Evolutionary conservation across 2,113 vertebrate species (phyloP), one percentile per base, ranked within the genome.

Genomic region (Aegypius monachus): DNA sequence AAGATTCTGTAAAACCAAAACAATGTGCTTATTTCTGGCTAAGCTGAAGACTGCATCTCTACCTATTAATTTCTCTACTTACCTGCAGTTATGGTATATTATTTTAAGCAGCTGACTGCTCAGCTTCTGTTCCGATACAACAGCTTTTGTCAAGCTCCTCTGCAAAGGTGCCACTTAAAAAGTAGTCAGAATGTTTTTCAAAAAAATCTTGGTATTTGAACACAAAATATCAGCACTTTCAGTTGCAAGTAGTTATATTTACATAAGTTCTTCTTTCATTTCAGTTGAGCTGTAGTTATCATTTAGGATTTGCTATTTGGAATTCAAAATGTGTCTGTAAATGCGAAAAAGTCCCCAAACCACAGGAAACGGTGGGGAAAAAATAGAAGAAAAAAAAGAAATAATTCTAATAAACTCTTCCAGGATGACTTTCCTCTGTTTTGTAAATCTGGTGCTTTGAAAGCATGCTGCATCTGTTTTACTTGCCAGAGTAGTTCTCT

Each of bases 221-320:
- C 47, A 94, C 70, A 93, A 97, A 96, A 81, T 29, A 74, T 7
- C 38, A 43, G 38, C n/a, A 87, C 86, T 95, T 97, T 58, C 59
- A 95, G 48, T 34, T 92, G 74, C 79, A 95, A 65, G 96, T 71
- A 65, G 38, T 85, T 93, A 4, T 45, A 92, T 91, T 97, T 97
- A 92, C 42, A 14, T 71, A 95, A 97, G 59, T 94, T 90, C 62
- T 94, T 88, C 56, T 94, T 92, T 93, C 72, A 84, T 86, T 97
- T 81, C 86, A 89, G 62, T 23, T 42, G 50, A 83, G 61, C 66
- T 93, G 22, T 43, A 85, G 77, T 88, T 89, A 91, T 83, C 79
- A 83, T 79, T 45, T 62, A 89, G 56, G 79, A 95, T 89, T 96
- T 97, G 70, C 73, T 90, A 79, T 91, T 79, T 96, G 53, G 77